Conservation (phyloP, 2,888 invertebrate species). For the Myopa tessellatipennis region DNA sequence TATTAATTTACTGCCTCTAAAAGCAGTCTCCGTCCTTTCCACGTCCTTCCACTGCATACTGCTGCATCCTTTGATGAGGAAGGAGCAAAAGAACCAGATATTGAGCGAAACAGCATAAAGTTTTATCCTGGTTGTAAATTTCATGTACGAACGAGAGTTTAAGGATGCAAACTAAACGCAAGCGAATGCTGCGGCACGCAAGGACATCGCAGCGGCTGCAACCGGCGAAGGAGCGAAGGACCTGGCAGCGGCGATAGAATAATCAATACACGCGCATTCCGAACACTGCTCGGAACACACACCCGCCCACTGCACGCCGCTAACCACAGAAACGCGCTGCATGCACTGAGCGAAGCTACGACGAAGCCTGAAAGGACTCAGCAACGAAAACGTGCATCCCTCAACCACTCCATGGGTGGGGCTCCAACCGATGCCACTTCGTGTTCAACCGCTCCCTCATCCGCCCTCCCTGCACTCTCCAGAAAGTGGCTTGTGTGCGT, state of each 20-base stretch:
- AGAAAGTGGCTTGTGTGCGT: not conserved
- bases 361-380: conserved; percentile 19
- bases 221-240: not conserved
- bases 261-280: conserved; percentile 29
- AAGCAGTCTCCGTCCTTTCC: not conserved
- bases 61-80: too few relatives aligned
- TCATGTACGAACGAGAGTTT: not conserved
- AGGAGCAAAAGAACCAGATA: too few relatives aligned
- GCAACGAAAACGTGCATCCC: conserved; percentile 12
- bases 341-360: not conserved
- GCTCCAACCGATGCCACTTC: too few relatives aligned
- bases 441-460: too few relatives aligned
- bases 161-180: too few relatives aligned
- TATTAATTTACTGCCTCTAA: conserved; percentile 8
- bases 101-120: conserved; percentile 7
- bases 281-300: conserved; percentile 6
- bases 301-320: not conserved
- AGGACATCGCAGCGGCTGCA: not conserved
- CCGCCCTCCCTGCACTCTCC: not conserved
- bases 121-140: conserved; percentile 26
- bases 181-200: not conserved
- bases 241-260: conserved; percentile 20
- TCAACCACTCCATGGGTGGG: not conserved
- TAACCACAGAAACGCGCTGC: not conserved
- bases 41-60: not conserved